Conservation (phyloP, 2,113 vertebrate species). For the Apodemus speciosus region DNA sequence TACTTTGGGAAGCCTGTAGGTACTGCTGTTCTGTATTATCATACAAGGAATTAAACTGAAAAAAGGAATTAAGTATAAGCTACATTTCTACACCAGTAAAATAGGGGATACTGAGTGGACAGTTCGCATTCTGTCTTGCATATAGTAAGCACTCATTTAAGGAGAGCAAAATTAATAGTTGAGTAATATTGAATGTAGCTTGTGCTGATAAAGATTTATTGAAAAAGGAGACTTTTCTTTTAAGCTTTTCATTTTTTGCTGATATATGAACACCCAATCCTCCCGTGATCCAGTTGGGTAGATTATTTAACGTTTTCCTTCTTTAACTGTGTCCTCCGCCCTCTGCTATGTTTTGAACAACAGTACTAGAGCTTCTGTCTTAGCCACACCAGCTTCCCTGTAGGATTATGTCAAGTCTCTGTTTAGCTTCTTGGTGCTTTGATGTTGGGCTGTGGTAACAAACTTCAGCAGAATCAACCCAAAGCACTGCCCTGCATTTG, state of each 20-base stretch:
- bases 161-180: slow-evolving; percentile 35
- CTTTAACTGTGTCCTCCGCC: not conserved
- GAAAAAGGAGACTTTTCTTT: not conserved
- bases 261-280: slow-evolving; percentile 43
- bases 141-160: not conserved
- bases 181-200: not conserved
- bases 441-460: slow-evolving; percentile 35
- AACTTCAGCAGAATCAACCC: not conserved
- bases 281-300: not conserved
- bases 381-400: slow-evolving; percentile 36
- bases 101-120: not conserved
- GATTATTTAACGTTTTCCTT: slow-evolving; percentile 18
- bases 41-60: not conserved
- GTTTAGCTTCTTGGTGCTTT: slow-evolving; percentile 17
- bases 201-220: slow-evolving; percentile 19
- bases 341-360: not conserved
- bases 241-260: not conserved
- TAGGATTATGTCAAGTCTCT: slow-evolving; percentile 35
- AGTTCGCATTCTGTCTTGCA: not conserved
- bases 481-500: not conserved
- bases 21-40: too few relatives aligned
- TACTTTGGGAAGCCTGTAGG: not conserved
- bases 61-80: not conserved
- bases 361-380: not conserved
- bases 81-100: slow-evolving; percentile 8